These are phyloP conservation scores for Copidosoma aretas DNA, from an alignment of 2,888 invertebrate species.

Conservation along the genomic window DNA sequence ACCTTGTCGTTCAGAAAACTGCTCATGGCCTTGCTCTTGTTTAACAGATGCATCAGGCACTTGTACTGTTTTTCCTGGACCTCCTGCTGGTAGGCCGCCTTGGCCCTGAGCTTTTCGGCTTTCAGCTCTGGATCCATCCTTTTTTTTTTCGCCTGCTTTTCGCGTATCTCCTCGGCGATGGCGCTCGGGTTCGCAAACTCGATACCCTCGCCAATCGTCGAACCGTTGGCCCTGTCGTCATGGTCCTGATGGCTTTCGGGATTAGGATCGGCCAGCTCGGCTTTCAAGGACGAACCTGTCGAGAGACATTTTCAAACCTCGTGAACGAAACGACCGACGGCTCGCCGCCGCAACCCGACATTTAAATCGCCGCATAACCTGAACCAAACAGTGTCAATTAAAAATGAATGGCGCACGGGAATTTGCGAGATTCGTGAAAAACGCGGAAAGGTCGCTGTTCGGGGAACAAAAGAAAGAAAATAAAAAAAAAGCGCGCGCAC, in stretches of 20 bases:
- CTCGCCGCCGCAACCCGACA: not conserved
- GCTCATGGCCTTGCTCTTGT: constrained; percentile 52
- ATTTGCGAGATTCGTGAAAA: not conserved
- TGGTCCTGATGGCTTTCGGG: no score
- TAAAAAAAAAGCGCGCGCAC: no score
- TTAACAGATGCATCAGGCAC: constrained; percentile 54
- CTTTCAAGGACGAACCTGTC: not conserved
- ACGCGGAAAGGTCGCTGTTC: not conserved
- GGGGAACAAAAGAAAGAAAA: no score
- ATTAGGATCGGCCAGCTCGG: not conserved
- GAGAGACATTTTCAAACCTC: not conserved
- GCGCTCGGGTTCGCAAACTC: constrained; percentile 23
- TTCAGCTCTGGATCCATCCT: constrained; percentile 3
- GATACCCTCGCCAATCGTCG: constrained; percentile 23
- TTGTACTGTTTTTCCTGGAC: constrained; percentile 53
- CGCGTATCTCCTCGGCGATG: not conserved
- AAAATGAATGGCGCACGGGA: not conserved
- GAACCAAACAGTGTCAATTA: not conserved
- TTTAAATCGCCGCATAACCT: no score
- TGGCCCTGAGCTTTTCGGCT: constrained; percentile 37
- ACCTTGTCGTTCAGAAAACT: constrained; percentile 45
- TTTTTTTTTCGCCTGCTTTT: not conserved
- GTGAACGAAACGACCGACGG: not conserved
- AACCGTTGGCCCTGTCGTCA: not conserved
- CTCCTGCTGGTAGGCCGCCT: constrained; percentile 46